Percentiles rank a stretch among this genome's conserved stretches.
phyloP scores from a whole-genome alignment of 2,113 vertebrate genomes.

The Chascanopsetta lugubris region DNA sequence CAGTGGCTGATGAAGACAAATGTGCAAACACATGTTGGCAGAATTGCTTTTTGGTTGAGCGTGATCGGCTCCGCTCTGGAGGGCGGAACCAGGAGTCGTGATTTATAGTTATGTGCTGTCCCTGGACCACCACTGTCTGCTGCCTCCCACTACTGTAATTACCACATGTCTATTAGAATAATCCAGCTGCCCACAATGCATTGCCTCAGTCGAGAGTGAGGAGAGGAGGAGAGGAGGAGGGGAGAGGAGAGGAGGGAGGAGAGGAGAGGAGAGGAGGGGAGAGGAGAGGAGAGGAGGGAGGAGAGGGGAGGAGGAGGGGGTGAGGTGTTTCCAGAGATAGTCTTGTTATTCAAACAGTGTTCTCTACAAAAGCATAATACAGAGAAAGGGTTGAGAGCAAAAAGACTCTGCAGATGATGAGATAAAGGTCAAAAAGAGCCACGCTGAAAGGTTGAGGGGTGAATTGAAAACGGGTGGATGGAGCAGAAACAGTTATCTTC shows the following conservation, averaged over 20 bases:
- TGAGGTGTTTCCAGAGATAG: constrained; percentile 50
- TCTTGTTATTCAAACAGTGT: constrained; percentile 75
- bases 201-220: constrained; percentile 37
- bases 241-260: constrained; percentile 45
- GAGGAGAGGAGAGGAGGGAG: constrained; percentile 36
- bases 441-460: constrained; percentile 55
- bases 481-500: constrained; percentile 45
- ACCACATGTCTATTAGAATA: constrained; percentile 83
- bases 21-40: constrained; percentile 83
- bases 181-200: constrained; percentile 76
- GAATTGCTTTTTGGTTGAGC: constrained; percentile 85
- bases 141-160: constrained; percentile 82
- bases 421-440: constrained; percentile 75
- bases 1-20: constrained; percentile 86
- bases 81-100: constrained; percentile 80
- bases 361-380: constrained; percentile 59
- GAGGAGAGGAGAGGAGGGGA: constrained; percentile 30
- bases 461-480: constrained; percentile 39
- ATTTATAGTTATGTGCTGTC: constrained; percentile 84
- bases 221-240: constrained; percentile 16
- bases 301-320: constrained; percentile 40
- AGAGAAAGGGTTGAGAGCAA: constrained; percentile 43
- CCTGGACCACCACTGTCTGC: constrained; percentile 80
- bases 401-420: constrained; percentile 66
- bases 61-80: constrained; percentile 80